Conservation (phyloP, 2,888 invertebrate species). For the Apodemia hepburni region DNA sequence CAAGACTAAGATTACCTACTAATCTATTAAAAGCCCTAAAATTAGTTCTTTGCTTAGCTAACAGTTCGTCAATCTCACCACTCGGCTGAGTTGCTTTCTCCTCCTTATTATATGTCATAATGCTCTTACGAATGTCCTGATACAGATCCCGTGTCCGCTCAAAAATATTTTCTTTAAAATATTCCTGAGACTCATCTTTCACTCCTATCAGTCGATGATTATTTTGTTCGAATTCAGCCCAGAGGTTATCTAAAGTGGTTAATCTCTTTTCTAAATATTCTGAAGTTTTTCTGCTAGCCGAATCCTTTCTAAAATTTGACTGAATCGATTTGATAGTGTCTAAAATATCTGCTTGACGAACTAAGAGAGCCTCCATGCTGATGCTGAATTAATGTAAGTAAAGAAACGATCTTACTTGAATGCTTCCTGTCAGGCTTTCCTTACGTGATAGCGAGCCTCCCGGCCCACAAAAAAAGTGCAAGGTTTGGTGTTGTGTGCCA, state of each 20-base stretch:
- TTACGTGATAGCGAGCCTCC: background rate
- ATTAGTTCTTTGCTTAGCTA: constrained; percentile 20
- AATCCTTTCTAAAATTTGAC: constrained; percentile 24
- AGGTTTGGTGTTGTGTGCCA: background rate
- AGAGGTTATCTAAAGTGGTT: constrained; percentile 15
- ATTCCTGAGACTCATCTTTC: constrained; percentile 20
- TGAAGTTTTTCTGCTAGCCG: constrained; percentile 17
- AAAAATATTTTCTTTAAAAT: constrained; percentile 21
- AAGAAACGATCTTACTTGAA: constrained; percentile 18
- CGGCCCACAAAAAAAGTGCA: background rate
- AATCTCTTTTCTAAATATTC: constrained; percentile 20
- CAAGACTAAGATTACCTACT: constrained; percentile 11
- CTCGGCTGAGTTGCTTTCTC: background rate
- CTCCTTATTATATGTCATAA: background rate
- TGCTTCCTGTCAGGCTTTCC: too few species aligned
- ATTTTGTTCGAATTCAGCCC: constrained; percentile 18
- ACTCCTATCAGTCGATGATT: too few species aligned
- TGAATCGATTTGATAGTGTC: constrained; percentile 15
- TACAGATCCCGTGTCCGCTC: constrained; percentile 1
- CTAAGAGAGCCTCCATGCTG: constrained; percentile 15
- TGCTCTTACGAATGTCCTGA: background rate
- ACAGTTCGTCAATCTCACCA: constrained; percentile 12
- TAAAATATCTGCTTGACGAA: constrained; percentile 19
- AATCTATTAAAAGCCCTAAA: constrained; percentile 21
- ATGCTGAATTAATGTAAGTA: background rate